These are phyloP conservation scores for Lepus americanus DNA, from an alignment of 2,113 vertebrate species.

Conservation along the genomic window DNA sequence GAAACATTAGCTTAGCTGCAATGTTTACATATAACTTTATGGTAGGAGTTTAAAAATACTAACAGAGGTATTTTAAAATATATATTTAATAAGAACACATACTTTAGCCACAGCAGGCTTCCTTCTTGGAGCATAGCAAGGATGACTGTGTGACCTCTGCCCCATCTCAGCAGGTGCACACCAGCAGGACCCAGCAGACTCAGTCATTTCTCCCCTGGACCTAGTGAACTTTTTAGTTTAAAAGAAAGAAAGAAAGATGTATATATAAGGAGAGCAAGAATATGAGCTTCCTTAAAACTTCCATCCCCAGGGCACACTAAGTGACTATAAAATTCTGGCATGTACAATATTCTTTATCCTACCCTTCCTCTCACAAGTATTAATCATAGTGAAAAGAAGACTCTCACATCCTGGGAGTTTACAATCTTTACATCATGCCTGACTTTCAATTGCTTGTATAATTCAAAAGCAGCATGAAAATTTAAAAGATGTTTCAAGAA, in stretches of 20 bases:
- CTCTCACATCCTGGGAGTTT: constrained; percentile 37
- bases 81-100: constrained; percentile 74
- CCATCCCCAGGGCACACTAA: constrained; percentile 53
- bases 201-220: constrained; percentile 68
- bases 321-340: constrained; percentile 64
- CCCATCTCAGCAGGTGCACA: constrained; percentile 70
- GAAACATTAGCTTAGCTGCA: constrained; percentile 43
- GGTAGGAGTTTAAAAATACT: constrained; percentile 58
- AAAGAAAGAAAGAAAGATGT: constrained; percentile 3
- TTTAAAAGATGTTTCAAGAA: constrained; percentile 55
- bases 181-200: constrained; percentile 63
- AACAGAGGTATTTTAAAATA: constrained; percentile 59
- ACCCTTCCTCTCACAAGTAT: constrained; percentile 61
- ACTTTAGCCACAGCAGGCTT: constrained; percentile 71
- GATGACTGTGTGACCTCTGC: constrained; percentile 53
- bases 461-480: constrained; percentile 54
- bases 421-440: constrained; percentile 24
- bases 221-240: constrained; percentile 58
- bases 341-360: constrained; percentile 49
- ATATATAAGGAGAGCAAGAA: constrained; percentile 59
- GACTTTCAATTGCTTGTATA: constrained; percentile 60
- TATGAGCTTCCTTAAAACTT: constrained; percentile 67
- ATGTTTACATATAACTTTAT: constrained; percentile 47
- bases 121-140: constrained; percentile 59
- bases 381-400: constrained; percentile 61